phyloP scores from a whole-genome alignment of 1,140 invertebrate genomes.

The Sycophila sp. region DNA sequence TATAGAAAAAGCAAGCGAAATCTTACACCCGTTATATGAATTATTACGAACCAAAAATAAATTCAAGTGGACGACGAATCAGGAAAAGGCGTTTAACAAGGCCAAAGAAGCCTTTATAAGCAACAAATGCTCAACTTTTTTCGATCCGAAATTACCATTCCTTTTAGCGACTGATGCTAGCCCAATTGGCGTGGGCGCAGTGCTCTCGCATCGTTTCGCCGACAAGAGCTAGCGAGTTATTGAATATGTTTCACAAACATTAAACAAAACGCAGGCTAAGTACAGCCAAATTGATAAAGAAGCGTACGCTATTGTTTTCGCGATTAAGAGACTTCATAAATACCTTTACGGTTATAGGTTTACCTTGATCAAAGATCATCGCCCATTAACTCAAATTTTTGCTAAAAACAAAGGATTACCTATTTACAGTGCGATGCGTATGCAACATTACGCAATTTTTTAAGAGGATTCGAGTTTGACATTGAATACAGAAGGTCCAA shows the following conservation, averaged over 20 bases:
- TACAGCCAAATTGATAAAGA: constrained; percentile 48
- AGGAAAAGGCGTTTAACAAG: neutral
- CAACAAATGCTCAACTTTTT: neutral
- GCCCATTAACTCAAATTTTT: constrained; percentile 51
- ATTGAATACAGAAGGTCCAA: constrained; percentile 33
- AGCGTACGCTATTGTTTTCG: neutral
- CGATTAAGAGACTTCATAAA: constrained; percentile 49
- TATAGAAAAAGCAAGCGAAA: neutral
- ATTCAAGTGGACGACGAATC: neutral
- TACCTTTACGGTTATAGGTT: constrained; percentile 56
- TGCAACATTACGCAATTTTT: constrained; percentile 49
- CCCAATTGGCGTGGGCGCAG: constrained; percentile 49
- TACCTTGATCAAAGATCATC: constrained; percentile 52
- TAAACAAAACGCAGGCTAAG: constrained; percentile 58
- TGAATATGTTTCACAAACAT: constrained; percentile 60
- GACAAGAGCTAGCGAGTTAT: constrained; percentile 54
- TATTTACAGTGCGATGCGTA: constrained; percentile 39
- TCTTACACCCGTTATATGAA: neutral
- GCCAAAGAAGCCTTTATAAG: neutral
- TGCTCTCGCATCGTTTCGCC: constrained; percentile 47
- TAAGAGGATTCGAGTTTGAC: constrained; percentile 45
- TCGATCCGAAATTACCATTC: neutral
- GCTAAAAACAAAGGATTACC: constrained; percentile 45
- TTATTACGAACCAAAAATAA: neutral
- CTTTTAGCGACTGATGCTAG: constrained; percentile 48